Conservation (phyloP, 2,888 invertebrate genomes). For the Lacanobia oleracea region DNA sequence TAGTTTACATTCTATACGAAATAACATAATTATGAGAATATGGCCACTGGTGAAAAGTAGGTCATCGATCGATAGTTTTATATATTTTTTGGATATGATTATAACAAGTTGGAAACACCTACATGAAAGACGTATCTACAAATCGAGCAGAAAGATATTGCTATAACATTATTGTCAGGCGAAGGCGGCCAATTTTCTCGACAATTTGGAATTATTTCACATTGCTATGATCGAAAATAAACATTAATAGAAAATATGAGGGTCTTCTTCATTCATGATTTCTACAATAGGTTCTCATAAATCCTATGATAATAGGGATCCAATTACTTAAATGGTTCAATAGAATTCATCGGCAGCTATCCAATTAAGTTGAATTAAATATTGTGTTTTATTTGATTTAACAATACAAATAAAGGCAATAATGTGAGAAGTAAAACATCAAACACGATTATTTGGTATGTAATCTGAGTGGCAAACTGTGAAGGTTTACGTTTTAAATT, state of each 20-base stretch:
- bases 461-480: constrained; percentile 49
- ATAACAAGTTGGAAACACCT: constrained; percentile 43
- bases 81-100: not conserved
- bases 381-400: not conserved
- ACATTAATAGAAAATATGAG: constrained; percentile 3
- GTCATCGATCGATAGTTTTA: not conserved
- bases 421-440: constrained; percentile 23
- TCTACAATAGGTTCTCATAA: constrained; percentile 15
- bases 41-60: too few species aligned
- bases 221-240: constrained; percentile 17
- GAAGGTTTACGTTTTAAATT: constrained; percentile 63
- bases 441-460: constrained; percentile 46
- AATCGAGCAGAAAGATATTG: constrained; percentile 39
- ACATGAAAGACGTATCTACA: constrained; percentile 7
- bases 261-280: constrained; percentile 14
- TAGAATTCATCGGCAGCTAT: constrained; percentile 16
- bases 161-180: constrained; percentile 43
- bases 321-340: constrained; percentile 44
- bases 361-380: constrained; percentile 30
- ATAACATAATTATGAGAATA: too few species aligned
- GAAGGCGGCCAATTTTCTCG: constrained; percentile 18
- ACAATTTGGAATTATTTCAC: constrained; percentile 10
- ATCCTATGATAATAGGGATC: constrained; percentile 15
- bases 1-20: too few species aligned
- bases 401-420: constrained; percentile 9